These are phyloP conservation scores for Melangyna quadrimaculata DNA, from an alignment of 2,888 invertebrate genomes.

Conservation along the genomic window DNA sequence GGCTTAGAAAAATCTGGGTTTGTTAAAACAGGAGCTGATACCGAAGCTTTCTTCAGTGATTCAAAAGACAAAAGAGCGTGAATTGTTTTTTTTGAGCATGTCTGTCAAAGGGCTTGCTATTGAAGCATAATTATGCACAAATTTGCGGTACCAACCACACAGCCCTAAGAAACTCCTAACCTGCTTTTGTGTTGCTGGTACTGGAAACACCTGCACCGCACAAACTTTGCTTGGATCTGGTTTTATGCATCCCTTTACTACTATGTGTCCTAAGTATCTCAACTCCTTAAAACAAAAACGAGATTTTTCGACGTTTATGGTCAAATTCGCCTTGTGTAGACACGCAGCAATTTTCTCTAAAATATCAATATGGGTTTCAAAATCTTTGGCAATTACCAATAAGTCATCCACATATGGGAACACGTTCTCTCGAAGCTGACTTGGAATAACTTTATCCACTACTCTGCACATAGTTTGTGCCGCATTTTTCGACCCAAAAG, in stretches of 20 bases:
- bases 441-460: not conserved
- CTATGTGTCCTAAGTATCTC: too few species aligned
- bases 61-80: not conserved
- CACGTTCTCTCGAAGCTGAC: not conserved
- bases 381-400: not conserved
- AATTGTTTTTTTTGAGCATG: not conserved
- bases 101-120: not conserved
- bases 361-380: not conserved
- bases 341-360: not conserved
- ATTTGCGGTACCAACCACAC: too few species aligned
- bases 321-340: not conserved
- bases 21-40: not conserved
- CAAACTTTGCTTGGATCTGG: too few species aligned
- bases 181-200: too few species aligned
- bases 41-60: not conserved
- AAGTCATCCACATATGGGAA: not conserved
- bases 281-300: not conserved
- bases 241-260: too few species aligned
- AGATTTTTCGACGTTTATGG: too few species aligned
- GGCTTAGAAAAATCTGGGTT: constrained; percentile 4
- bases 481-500: constrained; percentile 66
- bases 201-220: too few species aligned
- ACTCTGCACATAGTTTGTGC: constrained; percentile 55
- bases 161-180: too few species aligned
- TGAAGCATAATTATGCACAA: too few species aligned